A percentile compares a stretch with the other conserved stretches of the same genome.
Evolutionary conservation across 2,113 vertebrate genomes (phyloP).

Genomic region (Acrocephalus kingi): DNA sequence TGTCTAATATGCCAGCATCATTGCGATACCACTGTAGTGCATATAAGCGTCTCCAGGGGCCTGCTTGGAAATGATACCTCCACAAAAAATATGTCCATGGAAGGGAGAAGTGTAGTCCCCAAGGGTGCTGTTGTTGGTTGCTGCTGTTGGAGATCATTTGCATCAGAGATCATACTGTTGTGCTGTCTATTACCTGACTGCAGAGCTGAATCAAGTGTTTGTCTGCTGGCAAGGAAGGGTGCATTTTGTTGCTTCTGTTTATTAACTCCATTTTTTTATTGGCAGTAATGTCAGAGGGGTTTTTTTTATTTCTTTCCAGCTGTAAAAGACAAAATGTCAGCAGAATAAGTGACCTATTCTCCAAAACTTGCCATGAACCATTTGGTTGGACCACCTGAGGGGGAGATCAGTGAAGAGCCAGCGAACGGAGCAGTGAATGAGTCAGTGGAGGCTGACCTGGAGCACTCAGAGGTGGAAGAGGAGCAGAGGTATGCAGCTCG

Average conservation of each 20-base stretch:
- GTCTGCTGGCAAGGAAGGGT: background rate
- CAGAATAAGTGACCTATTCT: conserved; percentile 64
- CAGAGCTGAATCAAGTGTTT: background rate
- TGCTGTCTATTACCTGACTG: background rate
- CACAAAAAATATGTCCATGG: background rate
- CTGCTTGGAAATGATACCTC: background rate
- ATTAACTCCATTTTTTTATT: background rate
- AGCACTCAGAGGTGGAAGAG: conserved; percentile 74
- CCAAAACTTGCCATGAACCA: conserved; percentile 84
- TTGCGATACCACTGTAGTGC: background rate
- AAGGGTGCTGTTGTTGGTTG: background rate
- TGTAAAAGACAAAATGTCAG: conserved; percentile 72
- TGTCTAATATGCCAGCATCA: background rate
- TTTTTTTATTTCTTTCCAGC: conserved; percentile 50
- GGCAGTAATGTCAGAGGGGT: background rate
- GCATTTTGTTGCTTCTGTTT: background rate
- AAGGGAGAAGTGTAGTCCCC: background rate
- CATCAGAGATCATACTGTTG: background rate
- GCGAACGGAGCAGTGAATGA: conserved; percentile 78
- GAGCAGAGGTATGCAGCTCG: conserved; percentile 64
- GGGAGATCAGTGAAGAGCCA: conserved; percentile 76
- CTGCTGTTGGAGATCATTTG: background rate
- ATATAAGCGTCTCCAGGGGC: background rate
- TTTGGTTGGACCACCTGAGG: conserved; percentile 77
- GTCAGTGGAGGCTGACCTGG: conserved; percentile 83